Evolutionary conservation across 92 coral and sea anemone species (phyloP), one percentile per base, ranked within the genome.

Genomic region (Chrysogorgia sp.): DNA sequence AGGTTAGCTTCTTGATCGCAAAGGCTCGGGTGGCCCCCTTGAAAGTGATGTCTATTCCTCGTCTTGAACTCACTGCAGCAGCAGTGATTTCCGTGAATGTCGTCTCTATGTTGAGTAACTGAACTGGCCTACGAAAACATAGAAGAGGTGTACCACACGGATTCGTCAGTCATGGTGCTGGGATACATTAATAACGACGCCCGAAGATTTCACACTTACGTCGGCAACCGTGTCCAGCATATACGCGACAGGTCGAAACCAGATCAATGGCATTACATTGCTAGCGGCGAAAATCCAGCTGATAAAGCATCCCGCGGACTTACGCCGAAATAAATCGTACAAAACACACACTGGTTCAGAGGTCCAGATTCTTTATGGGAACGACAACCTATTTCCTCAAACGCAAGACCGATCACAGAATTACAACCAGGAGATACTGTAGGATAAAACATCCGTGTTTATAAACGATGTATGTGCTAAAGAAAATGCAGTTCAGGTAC

Each of bases 221-320:
- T 88, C 13, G 91, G 83, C 31, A 84, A 87, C 34, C 83, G 86
- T 25, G 79, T 88, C 7, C 92, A 84, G 29, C 83, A 85, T 81
- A 81, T 84, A 33, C 81, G 75, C 48, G 92, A 78, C 76, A 72
- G 79, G 5, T 75, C 74, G 15, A n/a, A 64, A 0, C 87, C 82
- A 0, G 10, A 63, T 10, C 87, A 75, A 59, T 83, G 87, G 82
- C 69, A 45, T 22, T 77, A 83, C 60, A 65, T 84, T n/a, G 47
- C 58, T 15, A 84, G 88, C 17, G 75, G 77, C 58, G 41, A 67
- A 41, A 84, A 84, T 53, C 84, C 88, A 24, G 84, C 88, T 1
- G 84, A 84, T 30, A 80, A 77, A 61, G 87, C 87, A 37, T 83
- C 87, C 10, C 83, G 79, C 23, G 81, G 82, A 34, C 47, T 83